Percentiles rank a stretch among this genome's conserved stretches.
Evolutionary conservation across 1,140 invertebrate genomes (phyloP).

Genomic region (Drosophila parabipectinata): DNA sequence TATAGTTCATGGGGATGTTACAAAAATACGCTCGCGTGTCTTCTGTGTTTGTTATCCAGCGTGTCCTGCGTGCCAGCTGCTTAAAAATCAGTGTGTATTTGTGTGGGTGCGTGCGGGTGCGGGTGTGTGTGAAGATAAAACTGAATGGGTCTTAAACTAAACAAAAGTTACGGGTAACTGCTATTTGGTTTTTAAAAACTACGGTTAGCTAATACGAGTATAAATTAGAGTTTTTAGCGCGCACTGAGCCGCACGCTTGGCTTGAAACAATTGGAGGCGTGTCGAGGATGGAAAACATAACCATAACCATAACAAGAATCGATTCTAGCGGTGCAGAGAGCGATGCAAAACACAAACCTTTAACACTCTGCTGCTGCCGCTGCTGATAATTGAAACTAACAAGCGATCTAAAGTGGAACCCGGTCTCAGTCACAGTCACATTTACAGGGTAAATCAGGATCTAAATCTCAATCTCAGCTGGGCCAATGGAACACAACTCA

Average conservation of each 20-base stretch:
- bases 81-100: constrained; percentile 21
- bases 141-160: constrained; percentile 62
- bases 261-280: constrained; percentile 38
- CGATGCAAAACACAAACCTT: constrained; percentile 45
- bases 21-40: constrained; percentile 65
- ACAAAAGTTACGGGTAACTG: constrained; percentile 60
- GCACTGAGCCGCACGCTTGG: constrained; percentile 55
- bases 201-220: constrained; percentile 45
- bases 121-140: constrained; percentile 40
- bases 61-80: constrained; percentile 28
- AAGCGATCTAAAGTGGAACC: constrained; percentile 57
- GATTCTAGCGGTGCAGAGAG: constrained; percentile 13
- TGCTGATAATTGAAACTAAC: constrained; percentile 44
- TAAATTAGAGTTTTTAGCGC: constrained; percentile 53
- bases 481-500: constrained; percentile 66
- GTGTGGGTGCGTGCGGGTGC: constrained; percentile 20
- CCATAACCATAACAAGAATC: constrained; percentile 52
- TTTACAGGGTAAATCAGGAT: constrained; percentile 27
- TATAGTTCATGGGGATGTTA: constrained; percentile 68
- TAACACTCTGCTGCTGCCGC: constrained; percentile 49
- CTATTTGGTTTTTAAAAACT: constrained; percentile 46
- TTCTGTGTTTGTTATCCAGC: constrained; percentile 27
- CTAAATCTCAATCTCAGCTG: constrained; percentile 42
- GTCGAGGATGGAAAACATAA: constrained; percentile 37
- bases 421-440: constrained; percentile 37